Percentiles rank a stretch among this genome's conserved stretches.
Evolutionary conservation across 2,888 invertebrate species (phyloP).

Genomic region (Ecliptopera silaceata): DNA sequence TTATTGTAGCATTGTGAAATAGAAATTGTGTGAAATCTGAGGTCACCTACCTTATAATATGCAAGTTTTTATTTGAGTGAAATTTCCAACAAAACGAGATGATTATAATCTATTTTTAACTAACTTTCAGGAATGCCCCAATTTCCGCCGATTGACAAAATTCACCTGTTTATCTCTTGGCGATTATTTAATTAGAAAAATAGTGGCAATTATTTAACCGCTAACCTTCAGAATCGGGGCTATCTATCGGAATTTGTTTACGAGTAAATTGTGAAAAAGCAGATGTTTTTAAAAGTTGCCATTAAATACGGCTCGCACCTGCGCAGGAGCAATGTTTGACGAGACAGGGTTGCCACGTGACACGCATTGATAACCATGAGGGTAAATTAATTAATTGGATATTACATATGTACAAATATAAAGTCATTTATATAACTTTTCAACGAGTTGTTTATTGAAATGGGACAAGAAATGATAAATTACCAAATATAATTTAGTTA

Average conservation of each 20-base stretch:
- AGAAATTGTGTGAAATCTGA: conserved; percentile 51
- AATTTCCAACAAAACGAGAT: conserved; percentile 5
- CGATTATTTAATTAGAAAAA: conserved; percentile 25
- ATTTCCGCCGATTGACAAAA: neutral
- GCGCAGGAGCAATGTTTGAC: conserved; percentile 55
- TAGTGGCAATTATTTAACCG: conserved; percentile 14
- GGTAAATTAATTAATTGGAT: conserved; percentile 32
- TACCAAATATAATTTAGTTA: conserved; percentile 20
- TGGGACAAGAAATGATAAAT: conserved; percentile 24
- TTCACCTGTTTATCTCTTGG: neutral
- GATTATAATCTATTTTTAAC: conserved; percentile 2
- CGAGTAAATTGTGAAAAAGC: conserved; percentile 73
- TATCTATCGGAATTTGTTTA: conserved; percentile 72
- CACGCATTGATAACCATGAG: conserved; percentile 35
- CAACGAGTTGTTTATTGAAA: neutral
- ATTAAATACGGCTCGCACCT: conserved; percentile 69
- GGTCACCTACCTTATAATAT: conserved; percentile 1
- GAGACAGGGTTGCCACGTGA: conserved; percentile 46
- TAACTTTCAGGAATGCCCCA: neutral
- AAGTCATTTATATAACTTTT: conserved; percentile 2
- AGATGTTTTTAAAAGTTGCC: conserved; percentile 71
- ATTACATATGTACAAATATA: neutral
- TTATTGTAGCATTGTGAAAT: conserved; percentile 69
- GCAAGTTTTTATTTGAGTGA: conserved; percentile 26
- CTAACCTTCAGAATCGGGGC: conserved; percentile 48